Evolutionary conservation across 2,797 vertebrate genomes (phyloP).

Genomic region (Benthosema pterotum): DNA sequence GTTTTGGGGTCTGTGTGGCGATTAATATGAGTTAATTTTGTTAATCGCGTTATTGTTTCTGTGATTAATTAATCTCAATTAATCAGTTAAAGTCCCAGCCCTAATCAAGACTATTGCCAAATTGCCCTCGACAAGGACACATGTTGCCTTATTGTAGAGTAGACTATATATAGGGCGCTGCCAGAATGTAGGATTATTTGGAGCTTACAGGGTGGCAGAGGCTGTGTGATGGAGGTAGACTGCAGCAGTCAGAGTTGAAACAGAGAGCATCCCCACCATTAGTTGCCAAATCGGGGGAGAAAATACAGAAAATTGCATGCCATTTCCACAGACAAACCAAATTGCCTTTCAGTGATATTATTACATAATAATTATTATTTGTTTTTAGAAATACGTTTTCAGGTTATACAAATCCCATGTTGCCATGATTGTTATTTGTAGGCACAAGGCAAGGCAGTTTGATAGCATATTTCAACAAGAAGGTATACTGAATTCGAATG

Average conservation of each 20-base stretch:
- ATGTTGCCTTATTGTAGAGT: constrained; percentile 75
- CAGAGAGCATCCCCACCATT: constrained; percentile 56
- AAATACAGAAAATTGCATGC: constrained; percentile 54
- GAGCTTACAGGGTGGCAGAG: constrained; percentile 64
- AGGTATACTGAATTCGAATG: too few species aligned
- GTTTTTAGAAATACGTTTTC: too few species aligned
- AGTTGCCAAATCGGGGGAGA: constrained; percentile 65
- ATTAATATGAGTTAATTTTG: too few species aligned
- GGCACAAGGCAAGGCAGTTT: too few species aligned
- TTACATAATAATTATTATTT: too few species aligned
- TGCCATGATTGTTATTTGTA: too few species aligned
- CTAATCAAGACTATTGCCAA: constrained; percentile 77
- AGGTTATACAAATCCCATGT: too few species aligned
- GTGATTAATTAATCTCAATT: too few species aligned
- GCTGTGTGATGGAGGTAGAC: constrained; percentile 62
- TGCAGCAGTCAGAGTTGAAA: constrained; percentile 65
- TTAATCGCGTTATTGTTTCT: too few species aligned
- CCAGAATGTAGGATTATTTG: constrained; percentile 70
- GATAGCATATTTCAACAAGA: too few species aligned
- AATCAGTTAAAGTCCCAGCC: too few species aligned
- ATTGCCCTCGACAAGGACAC: constrained; percentile 79
- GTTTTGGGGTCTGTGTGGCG: too few species aligned
- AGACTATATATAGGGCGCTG: constrained; percentile 60
- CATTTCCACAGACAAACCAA: constrained; percentile 57
- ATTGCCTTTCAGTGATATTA: constrained; percentile 47